These are phyloP conservation scores for Hipposideros larvatus DNA, from an alignment of 2,797 vertebrate species.

Conservation along the genomic window DNA sequence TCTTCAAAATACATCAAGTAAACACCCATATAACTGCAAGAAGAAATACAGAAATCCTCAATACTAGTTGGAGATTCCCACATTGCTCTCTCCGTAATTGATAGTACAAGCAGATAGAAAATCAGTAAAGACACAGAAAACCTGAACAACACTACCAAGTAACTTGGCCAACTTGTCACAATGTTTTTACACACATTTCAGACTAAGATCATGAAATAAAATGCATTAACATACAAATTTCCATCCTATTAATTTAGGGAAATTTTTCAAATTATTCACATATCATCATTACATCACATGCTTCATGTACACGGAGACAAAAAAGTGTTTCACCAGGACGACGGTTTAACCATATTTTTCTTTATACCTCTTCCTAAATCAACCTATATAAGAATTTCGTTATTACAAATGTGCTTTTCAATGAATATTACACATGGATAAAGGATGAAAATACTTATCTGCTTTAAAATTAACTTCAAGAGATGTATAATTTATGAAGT, in stretches of 20 bases:
- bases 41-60: neutral
- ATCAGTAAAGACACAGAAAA: neutral
- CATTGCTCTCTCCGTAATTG: neutral
- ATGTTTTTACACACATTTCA: slow-evolving; percentile 9
- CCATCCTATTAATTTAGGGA: neutral
- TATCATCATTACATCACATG: neutral
- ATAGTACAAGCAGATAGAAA: neutral
- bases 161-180: neutral
- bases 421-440: neutral
- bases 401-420: neutral
- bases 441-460: neutral
- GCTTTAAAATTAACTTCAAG: slow-evolving; percentile 56
- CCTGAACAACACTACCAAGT: neutral
- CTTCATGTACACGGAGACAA: neutral
- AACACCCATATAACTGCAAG: neutral
- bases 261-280: neutral
- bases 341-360: neutral
- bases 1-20: slow-evolving; percentile 2
- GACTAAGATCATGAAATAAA: neutral
- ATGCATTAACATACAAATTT: neutral
- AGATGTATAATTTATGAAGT: neutral
- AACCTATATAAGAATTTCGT: neutral
- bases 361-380: neutral
- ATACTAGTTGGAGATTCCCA: neutral
- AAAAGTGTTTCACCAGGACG: neutral